A percentile compares a stretch with the other conserved stretches of the same genome.
phyloP scores from a whole-genome alignment of 2,113 vertebrate genomes.

The Lampris megalopsis region DNA sequence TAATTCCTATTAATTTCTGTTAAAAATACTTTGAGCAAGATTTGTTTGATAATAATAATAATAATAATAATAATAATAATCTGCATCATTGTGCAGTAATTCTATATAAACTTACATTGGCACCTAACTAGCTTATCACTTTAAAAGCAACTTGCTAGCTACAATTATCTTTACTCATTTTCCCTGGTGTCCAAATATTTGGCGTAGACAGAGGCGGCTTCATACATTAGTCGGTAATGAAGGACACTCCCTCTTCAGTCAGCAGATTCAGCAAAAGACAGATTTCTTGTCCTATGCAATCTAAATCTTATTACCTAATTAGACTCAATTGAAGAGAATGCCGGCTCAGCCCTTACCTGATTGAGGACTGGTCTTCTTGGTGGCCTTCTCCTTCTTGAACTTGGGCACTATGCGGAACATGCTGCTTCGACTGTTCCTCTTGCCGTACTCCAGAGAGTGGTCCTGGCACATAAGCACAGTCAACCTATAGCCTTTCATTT shows the following conservation, averaged over 20 bases:
- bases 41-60: too few relatives aligned
- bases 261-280: neutral
- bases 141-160: too few relatives aligned
- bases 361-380: constrained; percentile 92
- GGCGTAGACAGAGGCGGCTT: neutral
- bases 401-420: constrained; percentile 98
- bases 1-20: too few relatives aligned
- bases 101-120: too few relatives aligned
- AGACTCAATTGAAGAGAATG: constrained; percentile 3
- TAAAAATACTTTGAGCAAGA: too few relatives aligned
- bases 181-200: too few relatives aligned
- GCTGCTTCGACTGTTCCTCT: constrained; percentile 95
- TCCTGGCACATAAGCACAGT: constrained; percentile 86
- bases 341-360: constrained; percentile 87
- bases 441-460: constrained; percentile 92
- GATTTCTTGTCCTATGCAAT: neutral
- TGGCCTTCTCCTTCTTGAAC: constrained; percentile 96
- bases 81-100: too few relatives aligned
- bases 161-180: too few relatives aligned
- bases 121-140: too few relatives aligned
- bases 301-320: neutral
- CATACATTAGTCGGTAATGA: neutral
- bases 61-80: too few relatives aligned
- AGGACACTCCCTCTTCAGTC: neutral
- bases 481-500: constrained; percentile 80